phyloP scores from a whole-genome alignment of 2,888 invertebrate genomes.

The Trachelus tabidus region DNA sequence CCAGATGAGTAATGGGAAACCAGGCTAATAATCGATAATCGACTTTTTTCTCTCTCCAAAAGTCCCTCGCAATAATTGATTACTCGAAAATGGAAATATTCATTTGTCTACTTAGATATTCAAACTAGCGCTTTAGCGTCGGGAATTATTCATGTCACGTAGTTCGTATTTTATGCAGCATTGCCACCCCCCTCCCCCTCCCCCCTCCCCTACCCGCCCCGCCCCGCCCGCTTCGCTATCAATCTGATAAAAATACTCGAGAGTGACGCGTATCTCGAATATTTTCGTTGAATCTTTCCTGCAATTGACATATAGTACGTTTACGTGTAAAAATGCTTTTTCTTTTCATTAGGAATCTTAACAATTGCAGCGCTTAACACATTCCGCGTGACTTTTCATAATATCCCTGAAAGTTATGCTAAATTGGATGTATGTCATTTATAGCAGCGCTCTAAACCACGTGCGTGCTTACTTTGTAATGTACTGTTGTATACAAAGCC shows the following conservation, averaged over 20 bases:
- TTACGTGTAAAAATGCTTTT: no score
- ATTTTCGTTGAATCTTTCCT: not conserved
- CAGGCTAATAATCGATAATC: not conserved
- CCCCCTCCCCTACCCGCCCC: constrained; percentile 25
- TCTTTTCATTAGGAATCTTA: no score
- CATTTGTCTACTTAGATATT: constrained; percentile 42
- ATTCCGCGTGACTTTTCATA: no score
- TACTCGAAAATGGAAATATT: constrained; percentile 16
- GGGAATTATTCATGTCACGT: constrained; percentile 63
- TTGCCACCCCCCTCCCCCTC: constrained; percentile 29
- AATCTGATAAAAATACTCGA: not conserved
- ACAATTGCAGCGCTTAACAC: no score
- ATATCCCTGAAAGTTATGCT: no score
- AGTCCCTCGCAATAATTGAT: constrained; percentile 19
- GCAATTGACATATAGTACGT: no score
- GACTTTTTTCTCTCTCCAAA: not conserved
- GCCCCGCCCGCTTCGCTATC: not conserved
- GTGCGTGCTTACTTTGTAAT: no score
- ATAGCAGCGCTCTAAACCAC: no score
- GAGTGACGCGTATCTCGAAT: not conserved
- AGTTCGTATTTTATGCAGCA: constrained; percentile 54
- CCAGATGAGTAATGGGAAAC: not conserved
- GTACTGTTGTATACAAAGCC: no score
- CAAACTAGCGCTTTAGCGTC: constrained; percentile 38
- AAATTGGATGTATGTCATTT: no score